A percentile compares a stretch with the other conserved stretches of the same genome.
These are phyloP conservation scores for Argentina silus DNA, from an alignment of 2,797 vertebrate species.

Conservation along the genomic window DNA sequence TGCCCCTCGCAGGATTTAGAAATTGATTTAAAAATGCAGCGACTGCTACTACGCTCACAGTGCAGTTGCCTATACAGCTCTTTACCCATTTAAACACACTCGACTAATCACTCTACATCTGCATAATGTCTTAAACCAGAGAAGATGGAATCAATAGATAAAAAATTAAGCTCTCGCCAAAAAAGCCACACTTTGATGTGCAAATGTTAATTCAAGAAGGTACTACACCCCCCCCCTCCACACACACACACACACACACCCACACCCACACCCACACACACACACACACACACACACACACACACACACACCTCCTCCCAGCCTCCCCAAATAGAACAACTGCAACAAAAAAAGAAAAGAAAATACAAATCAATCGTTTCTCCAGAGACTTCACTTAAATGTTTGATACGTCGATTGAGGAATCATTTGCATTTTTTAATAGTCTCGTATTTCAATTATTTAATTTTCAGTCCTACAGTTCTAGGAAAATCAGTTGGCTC, in stretches of 20 bases:
- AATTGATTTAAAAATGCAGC: slow-evolving; percentile 55
- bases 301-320: not conserved
- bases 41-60: slow-evolving; percentile 18
- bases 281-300: too few species aligned
- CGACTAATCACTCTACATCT: slow-evolving; percentile 39
- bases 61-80: slow-evolving; percentile 9
- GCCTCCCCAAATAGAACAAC: slow-evolving; percentile 38
- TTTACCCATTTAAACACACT: slow-evolving; percentile 31
- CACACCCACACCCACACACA: not conserved
- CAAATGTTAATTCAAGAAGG: slow-evolving; percentile 64
- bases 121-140: slow-evolving; percentile 49
- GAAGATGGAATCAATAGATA: slow-evolving; percentile 66
- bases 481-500: slow-evolving; percentile 78
- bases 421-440: slow-evolving; percentile 75
- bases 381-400: slow-evolving; percentile 66
- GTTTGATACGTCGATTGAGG: slow-evolving; percentile 54
- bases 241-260: slow-evolving; percentile 6
- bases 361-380: slow-evolving; percentile 68
- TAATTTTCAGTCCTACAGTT: slow-evolving; percentile 80
- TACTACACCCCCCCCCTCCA: slow-evolving; percentile 14
- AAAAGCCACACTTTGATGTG: slow-evolving; percentile 70
- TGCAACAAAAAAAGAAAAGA: slow-evolving; percentile 21
- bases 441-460: slow-evolving; percentile 79
- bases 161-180: slow-evolving; percentile 63
- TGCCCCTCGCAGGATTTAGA: slow-evolving; percentile 38